These are phyloP conservation scores for Harlomillsia oculata DNA, from an alignment of 1,140 invertebrate genomes.

Conservation along the genomic window DNA sequence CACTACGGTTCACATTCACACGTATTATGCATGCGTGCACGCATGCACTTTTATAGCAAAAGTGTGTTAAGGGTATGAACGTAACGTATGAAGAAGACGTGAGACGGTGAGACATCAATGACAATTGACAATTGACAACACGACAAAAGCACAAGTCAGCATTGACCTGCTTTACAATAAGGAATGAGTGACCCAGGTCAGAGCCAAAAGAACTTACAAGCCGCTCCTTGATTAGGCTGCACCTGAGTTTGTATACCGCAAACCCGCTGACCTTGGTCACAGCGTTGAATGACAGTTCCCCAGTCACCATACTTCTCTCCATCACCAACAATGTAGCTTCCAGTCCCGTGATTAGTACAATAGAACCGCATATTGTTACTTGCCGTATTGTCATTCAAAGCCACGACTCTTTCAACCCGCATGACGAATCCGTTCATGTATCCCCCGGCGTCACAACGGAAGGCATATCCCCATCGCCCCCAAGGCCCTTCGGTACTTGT, in stretches of 20 bases:
- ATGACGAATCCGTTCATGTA: constrained; percentile 15
- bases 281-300: background rate
- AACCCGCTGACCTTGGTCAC: background rate
- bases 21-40: too few species aligned
- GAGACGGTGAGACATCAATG: background rate
- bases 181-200: background rate
- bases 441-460: constrained; percentile 7
- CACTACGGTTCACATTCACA: too few species aligned
- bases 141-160: background rate
- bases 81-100: background rate
- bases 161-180: background rate
- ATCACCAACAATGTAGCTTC: constrained; percentile 15
- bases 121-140: background rate
- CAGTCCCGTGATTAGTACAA: constrained; percentile 1
- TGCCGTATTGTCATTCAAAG: constrained; percentile 18
- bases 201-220: constrained; percentile 6
- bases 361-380: constrained; percentile 15
- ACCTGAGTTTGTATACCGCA: constrained; percentile 18
- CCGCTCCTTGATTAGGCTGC: background rate
- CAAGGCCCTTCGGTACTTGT: background rate
- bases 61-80: too few species aligned
- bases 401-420: background rate
- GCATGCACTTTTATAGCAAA: too few species aligned
- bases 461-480: constrained; percentile 10
- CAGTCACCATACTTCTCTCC: constrained; percentile 13